Percentiles rank a stretch among this genome's conserved stretches.
Conservation (phyloP, 35 echinoderm and acorn worm genomes). For the Acanthaster planci region DNA sequence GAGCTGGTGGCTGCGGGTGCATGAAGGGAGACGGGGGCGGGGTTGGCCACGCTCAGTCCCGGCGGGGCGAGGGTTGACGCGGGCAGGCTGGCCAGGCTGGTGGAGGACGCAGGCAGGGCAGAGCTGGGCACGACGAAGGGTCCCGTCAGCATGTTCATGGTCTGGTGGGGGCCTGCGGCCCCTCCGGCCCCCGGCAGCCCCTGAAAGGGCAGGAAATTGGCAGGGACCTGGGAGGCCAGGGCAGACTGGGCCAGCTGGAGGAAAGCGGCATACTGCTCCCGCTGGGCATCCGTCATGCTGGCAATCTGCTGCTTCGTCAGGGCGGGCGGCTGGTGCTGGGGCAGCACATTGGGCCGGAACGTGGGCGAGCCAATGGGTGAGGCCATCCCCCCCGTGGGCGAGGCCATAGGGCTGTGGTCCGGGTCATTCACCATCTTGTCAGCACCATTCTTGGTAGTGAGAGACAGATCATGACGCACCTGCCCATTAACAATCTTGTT, state of each 20-base stretch:
- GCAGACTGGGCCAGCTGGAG: constrained; percentile 25
- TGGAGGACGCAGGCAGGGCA: background rate
- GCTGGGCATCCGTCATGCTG: constrained; percentile 12
- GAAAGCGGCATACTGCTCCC: constrained; percentile 20
- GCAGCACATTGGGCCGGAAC: background rate
- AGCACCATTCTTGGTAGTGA: constrained; percentile 56
- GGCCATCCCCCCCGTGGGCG: constrained; percentile 4
- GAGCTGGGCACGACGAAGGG: constrained; percentile 6
- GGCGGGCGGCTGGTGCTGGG: background rate
- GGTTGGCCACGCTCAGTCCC: background rate
- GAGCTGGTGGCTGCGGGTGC: background rate
- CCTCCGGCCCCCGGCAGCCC: background rate
- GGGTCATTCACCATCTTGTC: background rate
- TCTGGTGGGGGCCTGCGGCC: background rate
- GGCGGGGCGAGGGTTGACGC: background rate
- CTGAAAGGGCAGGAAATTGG: background rate
- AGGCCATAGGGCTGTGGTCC: background rate
- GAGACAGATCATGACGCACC: constrained; percentile 64
- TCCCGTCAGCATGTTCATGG: constrained; percentile 4
- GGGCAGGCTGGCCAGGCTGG: background rate
- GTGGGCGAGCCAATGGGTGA: background rate
- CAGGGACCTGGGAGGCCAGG: constrained; percentile 11
- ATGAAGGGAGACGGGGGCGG: background rate
- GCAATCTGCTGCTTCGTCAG: constrained; percentile 21
- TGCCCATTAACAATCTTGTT: constrained; percentile 91